Conservation (phyloP, 2,888 invertebrate species). For the Sympetrum striolatum region DNA sequence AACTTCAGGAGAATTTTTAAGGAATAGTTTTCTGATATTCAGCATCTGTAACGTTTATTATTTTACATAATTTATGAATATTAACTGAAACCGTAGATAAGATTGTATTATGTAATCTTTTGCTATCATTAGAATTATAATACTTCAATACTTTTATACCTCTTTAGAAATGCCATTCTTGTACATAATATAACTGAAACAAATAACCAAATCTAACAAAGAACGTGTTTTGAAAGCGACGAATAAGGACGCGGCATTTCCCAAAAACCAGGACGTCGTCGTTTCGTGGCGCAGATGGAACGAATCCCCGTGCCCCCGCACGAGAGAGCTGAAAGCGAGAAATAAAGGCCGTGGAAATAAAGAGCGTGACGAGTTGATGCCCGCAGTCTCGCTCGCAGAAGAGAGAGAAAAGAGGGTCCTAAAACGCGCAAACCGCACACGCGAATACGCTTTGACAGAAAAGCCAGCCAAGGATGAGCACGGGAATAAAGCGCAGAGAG, state of each 20-base stretch:
- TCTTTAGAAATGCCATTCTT: no score
- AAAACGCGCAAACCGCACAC: not conserved
- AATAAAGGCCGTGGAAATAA: not conserved
- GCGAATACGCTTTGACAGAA: not conserved
- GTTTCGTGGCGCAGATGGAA: not conserved
- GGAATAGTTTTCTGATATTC: no score
- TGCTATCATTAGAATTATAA: no score
- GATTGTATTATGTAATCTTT: no score
- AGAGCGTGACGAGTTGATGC: not conserved
- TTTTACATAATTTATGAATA: no score
- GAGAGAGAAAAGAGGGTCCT: not conserved
- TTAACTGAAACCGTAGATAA: no score
- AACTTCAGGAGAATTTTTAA: no score
- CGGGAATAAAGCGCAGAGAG: not conserved
- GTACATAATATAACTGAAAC: no score
- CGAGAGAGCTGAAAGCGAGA: not conserved
- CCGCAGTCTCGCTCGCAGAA: not conserved
- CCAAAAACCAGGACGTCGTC: no score
- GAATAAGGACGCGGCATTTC: not conserved
- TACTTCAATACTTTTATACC: no score
- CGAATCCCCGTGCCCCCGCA: not conserved
- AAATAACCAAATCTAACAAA: no score
- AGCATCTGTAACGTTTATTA: no score
- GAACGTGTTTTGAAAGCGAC: not conserved
- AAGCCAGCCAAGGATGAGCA: not conserved